Percentiles rank a stretch among this genome's conserved stretches.
Evolutionary conservation across 2,113 vertebrate species (phyloP).

Genomic region (Solenodon paradoxus): DNA sequence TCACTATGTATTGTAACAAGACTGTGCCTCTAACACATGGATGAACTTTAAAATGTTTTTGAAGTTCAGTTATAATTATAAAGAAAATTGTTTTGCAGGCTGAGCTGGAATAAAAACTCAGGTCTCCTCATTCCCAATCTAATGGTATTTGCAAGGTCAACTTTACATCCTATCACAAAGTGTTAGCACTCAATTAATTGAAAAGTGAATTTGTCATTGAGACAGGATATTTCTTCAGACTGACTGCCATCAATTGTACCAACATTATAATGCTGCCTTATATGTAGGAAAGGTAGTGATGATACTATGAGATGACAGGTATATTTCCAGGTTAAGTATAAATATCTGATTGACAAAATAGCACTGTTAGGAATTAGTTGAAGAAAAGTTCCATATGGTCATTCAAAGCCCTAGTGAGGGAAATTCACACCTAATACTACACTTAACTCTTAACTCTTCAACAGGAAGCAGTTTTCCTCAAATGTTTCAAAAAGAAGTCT

Average conservation of each 20-base stretch:
- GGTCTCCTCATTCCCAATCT: neutral
- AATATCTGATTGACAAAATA: conserved; percentile 3
- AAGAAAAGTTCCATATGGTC: neutral
- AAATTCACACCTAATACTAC: neutral
- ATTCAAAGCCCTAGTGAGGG: neutral
- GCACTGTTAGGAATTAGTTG: conserved; percentile 5
- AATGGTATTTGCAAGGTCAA: conserved; percentile 9
- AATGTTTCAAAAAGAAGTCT: conserved; percentile 23
- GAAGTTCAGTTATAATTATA: neutral
- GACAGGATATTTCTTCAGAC: neutral
- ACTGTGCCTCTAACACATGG: neutral
- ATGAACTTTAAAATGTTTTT: neutral
- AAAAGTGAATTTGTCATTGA: neutral
- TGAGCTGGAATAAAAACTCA: neutral
- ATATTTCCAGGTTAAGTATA: neutral
- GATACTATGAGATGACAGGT: neutral
- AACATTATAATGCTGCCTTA: neutral
- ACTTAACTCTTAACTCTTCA: neutral
- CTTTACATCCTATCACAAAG: conserved; percentile 8
- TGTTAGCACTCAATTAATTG: neutral
- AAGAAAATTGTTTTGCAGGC: neutral
- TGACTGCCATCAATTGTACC: neutral
- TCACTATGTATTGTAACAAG: neutral
- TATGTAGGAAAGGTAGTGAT: neutral
- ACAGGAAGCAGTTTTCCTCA: neutral